Base-by-base conservation (phyloP, 2,113 vertebrate genomes). In the Macquaria ambigua region DNA sequence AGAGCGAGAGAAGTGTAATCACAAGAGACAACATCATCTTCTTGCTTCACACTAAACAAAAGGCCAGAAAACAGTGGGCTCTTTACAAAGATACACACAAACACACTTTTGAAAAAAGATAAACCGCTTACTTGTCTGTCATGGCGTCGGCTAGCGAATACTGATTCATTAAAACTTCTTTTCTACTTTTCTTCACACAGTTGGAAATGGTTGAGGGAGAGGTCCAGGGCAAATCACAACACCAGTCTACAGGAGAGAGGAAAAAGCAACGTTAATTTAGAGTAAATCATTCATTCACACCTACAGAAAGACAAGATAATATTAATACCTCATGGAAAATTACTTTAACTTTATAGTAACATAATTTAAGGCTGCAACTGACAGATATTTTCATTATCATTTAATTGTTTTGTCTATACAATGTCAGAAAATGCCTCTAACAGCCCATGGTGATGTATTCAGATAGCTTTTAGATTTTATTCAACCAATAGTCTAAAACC, bases 71-170 rank as follows among this genome's bases (percentile, higher is more conserved):
- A 83, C 90, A 86, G 82, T 53, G 55, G 59, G 34, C 62, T 41
- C 88, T 90, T 88, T 41, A 59, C 72, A 75, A 50, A 63, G 41
- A 68, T 11, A 39, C 28, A 68, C 37, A 70, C 50, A 72, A 18
- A 69, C 8, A 20, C 53, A 70, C 71, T n/a, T 20, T 8, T 3
- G 46, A 76, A 43, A 66, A 74, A 48, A 59, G 73, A 88, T 56
- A 74, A 90, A 84, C 8, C 77, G 94, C 96, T 95, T 92, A 96
- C 96, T 96, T 96, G 93, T 95, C 95, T 9, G 94, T 94, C 96
- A 96, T 96, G 90, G 93, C 86, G 63, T 95, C 93, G 70, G 92
- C 82, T 41, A 93, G 89, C 77, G 92, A 95, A 92, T 90, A 95
- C 34, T 93, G 94, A 95, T 95, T 94, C 95, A 96, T 96, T 86